A percentile compares a stretch with the other conserved stretches of the same genome.
Evolutionary conservation across 2,797 vertebrate genomes (phyloP).

Genomic region (Diglossa cyanea): DNA sequence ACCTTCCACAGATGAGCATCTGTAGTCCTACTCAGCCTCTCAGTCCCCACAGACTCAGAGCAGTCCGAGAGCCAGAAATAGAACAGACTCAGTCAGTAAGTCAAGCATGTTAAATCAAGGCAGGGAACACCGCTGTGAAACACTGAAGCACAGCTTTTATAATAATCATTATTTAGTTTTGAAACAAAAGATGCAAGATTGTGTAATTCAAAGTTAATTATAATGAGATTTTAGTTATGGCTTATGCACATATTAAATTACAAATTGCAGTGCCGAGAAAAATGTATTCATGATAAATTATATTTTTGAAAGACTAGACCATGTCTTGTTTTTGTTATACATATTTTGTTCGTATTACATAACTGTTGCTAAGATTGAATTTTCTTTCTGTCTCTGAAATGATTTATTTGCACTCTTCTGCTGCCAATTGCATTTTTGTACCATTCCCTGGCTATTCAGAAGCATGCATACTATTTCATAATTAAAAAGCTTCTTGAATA

Average conservation of each 20-base stretch:
- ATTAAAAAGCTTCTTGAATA: constrained; percentile 46
- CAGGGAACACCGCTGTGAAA: constrained; percentile 18
- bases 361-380: constrained; percentile 8
- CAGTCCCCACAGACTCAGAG: constrained; percentile 53
- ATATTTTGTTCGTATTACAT: constrained; percentile 41
- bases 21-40: constrained; percentile 62
- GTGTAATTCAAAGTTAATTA: constrained; percentile 42
- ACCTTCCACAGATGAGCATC: constrained; percentile 71
- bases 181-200: constrained; percentile 50
- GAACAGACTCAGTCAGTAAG: constrained; percentile 64
- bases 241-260: constrained; percentile 7
- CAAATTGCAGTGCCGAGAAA: constrained; percentile 18
- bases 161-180: constrained; percentile 44
- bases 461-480: constrained; percentile 27
- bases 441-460: constrained; percentile 8
- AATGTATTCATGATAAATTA: constrained; percentile 1
- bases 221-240: constrained; percentile 50
- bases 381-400: constrained; percentile 30
- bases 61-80: constrained; percentile 68
- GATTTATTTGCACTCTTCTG: constrained; percentile 1
- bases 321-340: constrained; percentile 10
- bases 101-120: constrained; percentile 58
- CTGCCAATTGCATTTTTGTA: constrained; percentile 33
- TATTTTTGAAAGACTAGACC: not conserved
- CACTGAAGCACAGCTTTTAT: constrained; percentile 12